A percentile compares a stretch with the other conserved stretches of the same genome.
Conservation (phyloP, 2,113 vertebrate genomes). For the Leucoraja erinaceus region DNA sequence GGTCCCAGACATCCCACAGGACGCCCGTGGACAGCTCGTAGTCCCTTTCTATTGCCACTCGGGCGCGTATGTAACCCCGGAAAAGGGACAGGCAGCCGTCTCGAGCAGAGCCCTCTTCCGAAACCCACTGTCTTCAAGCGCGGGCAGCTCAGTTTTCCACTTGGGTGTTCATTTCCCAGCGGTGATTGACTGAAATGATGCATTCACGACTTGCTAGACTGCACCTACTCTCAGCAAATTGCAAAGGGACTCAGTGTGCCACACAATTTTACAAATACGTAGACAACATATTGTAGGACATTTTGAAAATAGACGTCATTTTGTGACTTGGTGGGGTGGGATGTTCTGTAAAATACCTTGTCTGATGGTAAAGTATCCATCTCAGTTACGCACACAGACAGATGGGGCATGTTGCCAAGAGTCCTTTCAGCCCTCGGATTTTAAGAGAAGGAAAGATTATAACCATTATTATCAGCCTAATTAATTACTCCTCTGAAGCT, state of each 20-base stretch:
- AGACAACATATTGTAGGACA: not conserved
- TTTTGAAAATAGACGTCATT: not conserved
- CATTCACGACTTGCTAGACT: not conserved
- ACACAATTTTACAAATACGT: not conserved
- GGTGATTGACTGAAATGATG: not conserved
- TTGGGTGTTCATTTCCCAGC: not conserved
- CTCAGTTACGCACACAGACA: conserved; percentile 26
- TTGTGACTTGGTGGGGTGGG: not conserved
- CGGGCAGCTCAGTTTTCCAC: not conserved
- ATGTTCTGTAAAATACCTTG: conserved; percentile 15
- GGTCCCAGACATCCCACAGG: no score
- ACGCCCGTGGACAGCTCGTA: no score
- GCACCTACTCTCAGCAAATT: not conserved
- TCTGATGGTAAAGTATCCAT: conserved; percentile 25
- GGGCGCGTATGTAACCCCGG: no score
- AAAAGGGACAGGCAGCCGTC: no score
- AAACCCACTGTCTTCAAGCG: no score
- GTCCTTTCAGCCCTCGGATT: not conserved
- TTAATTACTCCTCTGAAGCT: conserved; percentile 28
- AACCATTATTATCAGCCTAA: conserved; percentile 32
- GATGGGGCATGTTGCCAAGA: conserved; percentile 32
- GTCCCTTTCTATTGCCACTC: no score
- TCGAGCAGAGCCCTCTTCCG: no score
- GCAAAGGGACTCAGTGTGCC: not conserved
- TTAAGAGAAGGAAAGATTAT: conserved; percentile 33